phyloP scores from a whole-genome alignment of 1,140 invertebrate species.

The Drosophila paulistorum region DNA sequence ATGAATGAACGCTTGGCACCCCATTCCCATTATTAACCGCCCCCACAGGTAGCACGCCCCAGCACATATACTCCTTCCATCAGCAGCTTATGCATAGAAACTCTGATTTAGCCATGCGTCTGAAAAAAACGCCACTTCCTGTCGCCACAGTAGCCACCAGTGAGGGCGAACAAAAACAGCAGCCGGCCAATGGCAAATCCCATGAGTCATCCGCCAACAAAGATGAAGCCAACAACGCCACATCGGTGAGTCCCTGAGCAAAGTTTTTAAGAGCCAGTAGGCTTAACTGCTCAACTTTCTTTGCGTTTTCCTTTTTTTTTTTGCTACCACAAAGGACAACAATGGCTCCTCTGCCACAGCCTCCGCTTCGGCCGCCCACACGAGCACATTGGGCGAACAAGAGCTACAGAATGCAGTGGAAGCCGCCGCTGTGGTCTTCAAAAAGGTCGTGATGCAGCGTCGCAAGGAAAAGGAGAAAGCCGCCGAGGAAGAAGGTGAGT shows the following conservation, averaged over 20 bases:
- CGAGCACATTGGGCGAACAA: constrained; percentile 85
- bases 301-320: not conserved
- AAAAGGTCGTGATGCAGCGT: constrained; percentile 82
- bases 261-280: constrained; percentile 16
- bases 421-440: constrained; percentile 84
- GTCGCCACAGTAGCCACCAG: constrained; percentile 54
- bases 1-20: constrained; percentile 61
- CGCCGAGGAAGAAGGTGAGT: constrained; percentile 81
- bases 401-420: constrained; percentile 84
- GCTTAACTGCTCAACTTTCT: constrained; percentile 27
- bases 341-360: constrained; percentile 18
- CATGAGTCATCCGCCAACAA: constrained; percentile 41
- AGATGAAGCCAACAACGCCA: constrained; percentile 37
- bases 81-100: constrained; percentile 82
- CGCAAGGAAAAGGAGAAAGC: constrained; percentile 78
- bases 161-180: constrained; percentile 29
- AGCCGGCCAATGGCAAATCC: constrained; percentile 51
- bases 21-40: constrained; percentile 30
- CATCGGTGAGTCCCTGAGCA: constrained; percentile 50
- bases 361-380: constrained; percentile 43
- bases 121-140: constrained; percentile 78
- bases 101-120: constrained; percentile 76
- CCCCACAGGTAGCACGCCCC: constrained; percentile 70
- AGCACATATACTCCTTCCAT: constrained; percentile 78
- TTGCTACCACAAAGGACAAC: not conserved